Conservation (phyloP, 2,113 vertebrate genomes). For the Megaleporinus macrocephalus region DNA sequence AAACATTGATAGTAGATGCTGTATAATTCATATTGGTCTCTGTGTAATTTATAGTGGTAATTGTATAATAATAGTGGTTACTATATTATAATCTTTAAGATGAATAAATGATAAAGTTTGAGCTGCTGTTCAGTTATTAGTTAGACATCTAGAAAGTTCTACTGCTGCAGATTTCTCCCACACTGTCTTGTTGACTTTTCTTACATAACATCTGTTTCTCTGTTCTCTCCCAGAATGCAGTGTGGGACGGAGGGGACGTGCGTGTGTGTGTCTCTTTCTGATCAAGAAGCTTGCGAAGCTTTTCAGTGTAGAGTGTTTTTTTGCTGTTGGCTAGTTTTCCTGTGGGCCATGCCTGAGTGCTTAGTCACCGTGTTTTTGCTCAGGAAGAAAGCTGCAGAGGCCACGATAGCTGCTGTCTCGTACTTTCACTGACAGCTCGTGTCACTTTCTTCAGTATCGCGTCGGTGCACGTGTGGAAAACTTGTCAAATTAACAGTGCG, state of each 20-base stretch:
- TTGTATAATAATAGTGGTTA: too few relatives aligned
- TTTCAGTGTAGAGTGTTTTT: slow-evolving; percentile 5
- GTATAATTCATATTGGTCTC: neutral
- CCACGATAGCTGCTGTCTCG: slow-evolving; percentile 32
- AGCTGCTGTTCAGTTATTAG: neutral
- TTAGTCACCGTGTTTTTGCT: slow-evolving; percentile 31
- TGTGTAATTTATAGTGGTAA: neutral
- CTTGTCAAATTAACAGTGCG: neutral
- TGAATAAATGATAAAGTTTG: neutral
- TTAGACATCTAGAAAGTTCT: neutral
- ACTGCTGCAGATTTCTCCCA: neutral
- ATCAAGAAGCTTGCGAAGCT: slow-evolving; percentile 14
- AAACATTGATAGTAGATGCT: neutral
- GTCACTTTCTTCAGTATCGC: slow-evolving; percentile 2
- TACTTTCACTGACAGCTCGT: neutral
- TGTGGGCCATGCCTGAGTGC: slow-evolving; percentile 32
- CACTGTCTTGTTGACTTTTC: slow-evolving; percentile 41
- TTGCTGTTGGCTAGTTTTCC: slow-evolving; percentile 44
- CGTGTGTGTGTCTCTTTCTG: neutral
- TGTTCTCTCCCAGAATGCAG: slow-evolving; percentile 27
- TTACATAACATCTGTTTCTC: slow-evolving; percentile 42
- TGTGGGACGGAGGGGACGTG: neutral
- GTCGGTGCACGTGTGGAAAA: neutral
- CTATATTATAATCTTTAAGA: neutral
- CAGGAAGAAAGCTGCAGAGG: slow-evolving; percentile 31